Base-by-base conservation (phyloP, 2,797 vertebrate genomes). In the Lophotriccus pileatus region DNA sequence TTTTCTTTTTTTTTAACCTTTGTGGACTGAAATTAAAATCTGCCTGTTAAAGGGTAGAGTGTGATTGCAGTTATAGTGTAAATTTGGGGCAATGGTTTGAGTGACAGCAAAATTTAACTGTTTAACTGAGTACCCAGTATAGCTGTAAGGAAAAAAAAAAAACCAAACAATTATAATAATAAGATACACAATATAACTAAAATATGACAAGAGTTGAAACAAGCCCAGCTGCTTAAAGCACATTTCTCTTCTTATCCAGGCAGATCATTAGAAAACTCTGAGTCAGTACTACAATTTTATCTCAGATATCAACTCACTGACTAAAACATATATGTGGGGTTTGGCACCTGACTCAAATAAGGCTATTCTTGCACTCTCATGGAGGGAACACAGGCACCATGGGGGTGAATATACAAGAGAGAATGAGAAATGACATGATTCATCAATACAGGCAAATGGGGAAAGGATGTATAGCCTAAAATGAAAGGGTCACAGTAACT, bases 61-160 rank as follows among this genome's bases (percentile, higher is more conserved):
- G 50, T 86, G 59, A 76, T 93, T 92, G 78, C 39, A 78, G 53
- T 78, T 84, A 77, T 7, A 30, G 43, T n/a, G 36, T 94, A 94
- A 94, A 96, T 86, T 80, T 87, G 25, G 58, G n/a, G 20, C n/a
- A 92, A 86, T 85, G 36, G 44, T 85, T 75, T 85, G 58, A 87
- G 20, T 86, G 84, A 80, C 70, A 87, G 20, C 49, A 41, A 93
- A 84, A 25, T 84, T 91, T 89, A 80, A 88, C 55, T 66, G 10
- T 87, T 94, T 84, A 88, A 87, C 36, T n/a, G 39, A 86, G 39
- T 28, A 58, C 12, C 18, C 43, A 60, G 32, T 74, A 87, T 18
- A 28, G 12, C 6, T 66, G 21, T 62, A 67, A 82, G 73, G 73
- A 75, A 87, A 89, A 82, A 73, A 76, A 80, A 39, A 39, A 12